phyloP scores from a whole-genome alignment of 2,113 vertebrate genomes.

The Rhizomys pruinosus region DNA sequence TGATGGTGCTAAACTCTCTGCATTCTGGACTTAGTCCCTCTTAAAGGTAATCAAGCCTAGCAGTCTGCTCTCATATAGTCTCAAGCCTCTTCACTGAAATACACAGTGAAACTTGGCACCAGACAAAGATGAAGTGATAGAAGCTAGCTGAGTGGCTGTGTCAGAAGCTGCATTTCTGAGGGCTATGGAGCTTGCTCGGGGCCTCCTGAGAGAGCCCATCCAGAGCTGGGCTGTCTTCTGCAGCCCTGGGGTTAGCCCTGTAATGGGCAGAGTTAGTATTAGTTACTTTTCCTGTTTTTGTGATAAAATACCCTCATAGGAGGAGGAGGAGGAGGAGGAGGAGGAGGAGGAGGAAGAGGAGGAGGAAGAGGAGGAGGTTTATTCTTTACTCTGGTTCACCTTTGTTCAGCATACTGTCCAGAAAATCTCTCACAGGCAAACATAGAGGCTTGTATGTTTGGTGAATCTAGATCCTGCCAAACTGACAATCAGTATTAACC shows the following conservation, averaged over 20 bases:
- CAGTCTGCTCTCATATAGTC: not conserved
- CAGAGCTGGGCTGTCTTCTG: not conserved
- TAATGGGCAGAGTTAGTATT: not conserved
- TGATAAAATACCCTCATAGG: constrained; percentile 4
- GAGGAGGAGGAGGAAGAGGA: too few species aligned
- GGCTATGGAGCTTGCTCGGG: not conserved
- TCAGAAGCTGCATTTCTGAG: not conserved
- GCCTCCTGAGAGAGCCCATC: not conserved
- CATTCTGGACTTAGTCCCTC: not conserved
- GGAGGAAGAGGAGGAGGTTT: too few species aligned
- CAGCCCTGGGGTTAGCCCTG: too few species aligned
- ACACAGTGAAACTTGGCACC: not conserved
- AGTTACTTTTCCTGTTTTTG: not conserved
- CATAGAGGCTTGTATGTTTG: not conserved
- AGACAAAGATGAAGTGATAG: not conserved
- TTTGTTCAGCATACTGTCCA: too few species aligned
- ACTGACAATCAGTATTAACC: not conserved
- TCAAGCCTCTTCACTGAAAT: not conserved
- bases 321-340: too few species aligned
- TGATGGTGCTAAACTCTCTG: too few species aligned
- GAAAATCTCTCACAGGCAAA: too few species aligned
- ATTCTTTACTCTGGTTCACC: too few species aligned
- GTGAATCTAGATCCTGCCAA: not conserved
- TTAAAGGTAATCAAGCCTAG: not conserved
- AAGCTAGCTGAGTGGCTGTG: not conserved